Evolutionary conservation across 1,140 invertebrate species (phyloP).

Genomic region (Patella vulgata): DNA sequence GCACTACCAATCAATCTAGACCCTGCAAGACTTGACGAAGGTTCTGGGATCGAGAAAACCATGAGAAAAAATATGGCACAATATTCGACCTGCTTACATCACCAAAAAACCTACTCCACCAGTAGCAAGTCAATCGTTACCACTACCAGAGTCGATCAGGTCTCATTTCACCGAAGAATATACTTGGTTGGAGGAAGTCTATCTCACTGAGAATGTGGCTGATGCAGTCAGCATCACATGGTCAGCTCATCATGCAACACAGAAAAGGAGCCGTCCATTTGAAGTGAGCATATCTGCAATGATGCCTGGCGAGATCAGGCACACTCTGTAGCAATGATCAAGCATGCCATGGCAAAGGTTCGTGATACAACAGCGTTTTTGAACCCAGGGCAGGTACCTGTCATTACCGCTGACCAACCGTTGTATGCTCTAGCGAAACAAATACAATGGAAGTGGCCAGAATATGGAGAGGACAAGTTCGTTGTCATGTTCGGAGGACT

Average conservation of each 20-base stretch:
- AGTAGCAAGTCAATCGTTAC: too few species aligned
- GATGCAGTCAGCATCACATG: conserved; percentile 11
- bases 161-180: too few species aligned
- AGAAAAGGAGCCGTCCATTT: not conserved
- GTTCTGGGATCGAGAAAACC: not conserved
- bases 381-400: conserved; percentile 45
- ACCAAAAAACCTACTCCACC: too few species aligned
- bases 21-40: too few species aligned
- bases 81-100: conserved; percentile 13
- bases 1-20: conserved; percentile 3
- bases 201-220: not conserved
- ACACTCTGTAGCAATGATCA: conserved; percentile 23
- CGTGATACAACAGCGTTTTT: conserved; percentile 24
- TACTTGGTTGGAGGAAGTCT: too few species aligned
- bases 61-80: conserved; percentile 2
- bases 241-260: conserved; percentile 22
- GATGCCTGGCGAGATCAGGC: conserved; percentile 24
- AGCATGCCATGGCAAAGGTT: conserved; percentile 38
- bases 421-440: conserved; percentile 35
- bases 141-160: too few species aligned
- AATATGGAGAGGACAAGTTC: conserved; percentile 30
- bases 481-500: conserved; percentile 28
- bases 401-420: conserved; percentile 38
- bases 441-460: conserved; percentile 43
- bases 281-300: conserved; percentile 9